Evolutionary conservation across 2,888 invertebrate species (phyloP).

Genomic region (Carterocephalus palaemon): DNA sequence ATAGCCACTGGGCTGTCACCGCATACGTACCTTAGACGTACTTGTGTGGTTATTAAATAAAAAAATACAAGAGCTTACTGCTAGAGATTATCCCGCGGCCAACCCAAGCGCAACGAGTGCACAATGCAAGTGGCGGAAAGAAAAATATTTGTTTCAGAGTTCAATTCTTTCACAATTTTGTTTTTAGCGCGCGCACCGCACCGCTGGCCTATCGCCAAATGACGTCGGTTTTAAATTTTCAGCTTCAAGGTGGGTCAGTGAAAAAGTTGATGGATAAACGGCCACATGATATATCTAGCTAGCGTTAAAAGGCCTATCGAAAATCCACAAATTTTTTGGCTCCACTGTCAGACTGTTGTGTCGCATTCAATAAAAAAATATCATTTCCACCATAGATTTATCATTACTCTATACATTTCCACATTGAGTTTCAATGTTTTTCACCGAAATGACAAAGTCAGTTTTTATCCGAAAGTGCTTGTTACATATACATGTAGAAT

Average conservation of each 20-base stretch:
- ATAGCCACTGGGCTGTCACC: no score
- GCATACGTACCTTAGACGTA: neutral
- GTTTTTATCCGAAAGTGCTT: no score
- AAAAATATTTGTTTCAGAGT: conserved; percentile 21
- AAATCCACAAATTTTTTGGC: conserved; percentile 4
- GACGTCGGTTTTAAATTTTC: conserved; percentile 63
- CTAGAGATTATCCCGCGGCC: no score
- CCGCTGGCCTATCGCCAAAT: conserved; percentile 61
- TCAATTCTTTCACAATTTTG: conserved; percentile 20
- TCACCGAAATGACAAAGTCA: no score
- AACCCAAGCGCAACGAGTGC: conserved; percentile 7
- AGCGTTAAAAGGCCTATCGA: conserved; percentile 4
- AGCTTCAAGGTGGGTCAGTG: conserved; percentile 35
- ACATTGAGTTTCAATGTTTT: no score
- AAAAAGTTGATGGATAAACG: conserved; percentile 19
- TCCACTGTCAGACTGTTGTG: no score
- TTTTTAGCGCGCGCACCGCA: conserved; percentile 18
- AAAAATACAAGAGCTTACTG: neutral
- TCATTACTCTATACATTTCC: no score
- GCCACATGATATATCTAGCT: conserved; percentile 4
- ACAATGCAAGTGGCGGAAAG: conserved; percentile 13
- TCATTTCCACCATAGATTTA: no score
- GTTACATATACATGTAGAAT: no score
- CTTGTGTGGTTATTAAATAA: neutral
- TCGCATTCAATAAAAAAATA: no score